Evolutionary conservation across 2,888 invertebrate genomes (phyloP).

Genomic region (Trypoxylon attenuatum): DNA sequence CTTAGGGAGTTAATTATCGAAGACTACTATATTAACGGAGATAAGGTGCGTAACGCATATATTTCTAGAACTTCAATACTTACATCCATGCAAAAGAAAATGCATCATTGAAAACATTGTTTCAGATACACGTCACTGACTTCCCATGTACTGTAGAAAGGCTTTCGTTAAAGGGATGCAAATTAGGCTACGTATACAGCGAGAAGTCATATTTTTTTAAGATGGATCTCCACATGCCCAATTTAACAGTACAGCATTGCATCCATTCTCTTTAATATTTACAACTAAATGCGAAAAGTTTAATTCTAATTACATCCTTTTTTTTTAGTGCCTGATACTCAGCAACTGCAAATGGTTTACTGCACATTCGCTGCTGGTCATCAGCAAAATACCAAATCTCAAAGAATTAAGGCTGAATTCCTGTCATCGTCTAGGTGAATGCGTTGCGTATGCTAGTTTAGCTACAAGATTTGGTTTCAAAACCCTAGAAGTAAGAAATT

Average conservation of each 20-base stretch:
- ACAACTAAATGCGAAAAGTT: not conserved
- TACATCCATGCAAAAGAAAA: not conserved
- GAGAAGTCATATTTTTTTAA: conserved; percentile 77
- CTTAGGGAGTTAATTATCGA: conserved; percentile 76
- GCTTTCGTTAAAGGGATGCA: conserved; percentile 78
- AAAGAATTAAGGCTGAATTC: conserved; percentile 80
- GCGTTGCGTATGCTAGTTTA: conserved; percentile 85
- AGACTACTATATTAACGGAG: conserved; percentile 76
- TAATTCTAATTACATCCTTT: conserved; percentile 77
- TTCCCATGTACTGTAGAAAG: conserved; percentile 81
- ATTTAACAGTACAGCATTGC: conserved; percentile 75
- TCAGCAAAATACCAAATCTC: conserved; percentile 82
- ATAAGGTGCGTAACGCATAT: conserved; percentile 68
- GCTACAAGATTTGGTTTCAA: conserved; percentile 84
- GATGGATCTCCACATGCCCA: conserved; percentile 76
- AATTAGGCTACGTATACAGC: conserved; percentile 73
- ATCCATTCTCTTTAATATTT: not conserved
- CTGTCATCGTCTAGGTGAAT: conserved; percentile 82
- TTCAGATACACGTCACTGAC: conserved; percentile 79
- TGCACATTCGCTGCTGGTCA: conserved; percentile 82
- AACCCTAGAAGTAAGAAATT: conserved; percentile 75
- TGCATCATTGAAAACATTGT: conserved; percentile 28
- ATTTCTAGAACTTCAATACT: not conserved
- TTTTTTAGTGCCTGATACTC: conserved; percentile 80
- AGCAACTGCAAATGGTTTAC: conserved; percentile 86